Evolutionary conservation across 2,113 vertebrate genomes (phyloP).

Genomic region (Rhegmatorhina hoffmannsi): DNA sequence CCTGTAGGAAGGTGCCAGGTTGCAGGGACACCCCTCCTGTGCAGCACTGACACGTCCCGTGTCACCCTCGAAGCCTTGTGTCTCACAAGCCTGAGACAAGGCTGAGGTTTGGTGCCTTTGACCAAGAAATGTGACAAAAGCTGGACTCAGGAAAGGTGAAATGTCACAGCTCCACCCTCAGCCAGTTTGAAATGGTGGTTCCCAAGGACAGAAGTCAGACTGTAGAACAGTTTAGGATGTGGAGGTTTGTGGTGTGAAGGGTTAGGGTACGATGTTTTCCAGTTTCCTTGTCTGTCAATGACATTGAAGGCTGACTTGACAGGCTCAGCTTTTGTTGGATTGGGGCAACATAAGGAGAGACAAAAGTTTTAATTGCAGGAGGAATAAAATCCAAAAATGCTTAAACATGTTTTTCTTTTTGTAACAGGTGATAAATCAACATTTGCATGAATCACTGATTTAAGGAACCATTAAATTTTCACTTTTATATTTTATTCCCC

Average conservation of each 20-base stretch:
- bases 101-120: not conserved
- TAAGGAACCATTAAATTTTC: conserved; percentile 6
- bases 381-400: conserved; percentile 17
- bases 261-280: not conserved
- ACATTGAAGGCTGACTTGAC: not conserved
- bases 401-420: conserved; percentile 5
- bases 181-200: not conserved
- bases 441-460: conserved; percentile 23
- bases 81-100: not conserved
- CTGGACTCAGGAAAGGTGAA: not conserved
- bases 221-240: not conserved
- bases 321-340: not conserved
- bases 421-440: conserved; percentile 30
- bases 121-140: not conserved
- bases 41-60: not conserved
- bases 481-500: not conserved
- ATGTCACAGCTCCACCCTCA: not conserved
- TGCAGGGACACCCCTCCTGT: not conserved
- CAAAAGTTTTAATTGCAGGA: not conserved
- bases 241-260: not conserved
- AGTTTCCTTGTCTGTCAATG: not conserved
- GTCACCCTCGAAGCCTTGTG: not conserved
- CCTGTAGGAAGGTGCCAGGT: not conserved
- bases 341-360: conserved; percentile 25
- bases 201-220: not conserved